These are phyloP conservation scores for Anodontia alba DNA, from an alignment of 2,888 invertebrate genomes.

Conservation along the genomic window DNA sequence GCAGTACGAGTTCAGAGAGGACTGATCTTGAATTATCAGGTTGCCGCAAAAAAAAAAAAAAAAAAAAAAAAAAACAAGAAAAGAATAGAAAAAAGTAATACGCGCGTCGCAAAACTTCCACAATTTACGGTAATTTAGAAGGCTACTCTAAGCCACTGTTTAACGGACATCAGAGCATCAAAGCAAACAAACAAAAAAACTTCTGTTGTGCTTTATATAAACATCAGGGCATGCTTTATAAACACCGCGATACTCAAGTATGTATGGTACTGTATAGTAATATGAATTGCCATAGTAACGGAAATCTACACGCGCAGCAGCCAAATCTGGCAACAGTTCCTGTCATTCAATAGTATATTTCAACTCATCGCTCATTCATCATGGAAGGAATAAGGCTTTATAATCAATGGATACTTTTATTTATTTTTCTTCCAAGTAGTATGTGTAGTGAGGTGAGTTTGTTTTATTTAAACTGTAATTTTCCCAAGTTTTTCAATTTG, in stretches of 20 bases:
- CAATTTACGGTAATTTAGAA: too few species aligned
- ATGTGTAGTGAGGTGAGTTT: neutral
- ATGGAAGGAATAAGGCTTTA: neutral
- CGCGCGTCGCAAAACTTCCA: too few species aligned
- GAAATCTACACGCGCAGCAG: slow-evolving; percentile 24
- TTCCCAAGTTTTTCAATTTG: too few species aligned
- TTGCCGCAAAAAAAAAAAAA: too few species aligned
- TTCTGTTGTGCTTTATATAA: neutral
- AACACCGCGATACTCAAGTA: neutral
- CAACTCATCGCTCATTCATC: slow-evolving; percentile 10
- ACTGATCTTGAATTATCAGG: too few species aligned
- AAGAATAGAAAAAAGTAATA: too few species aligned
- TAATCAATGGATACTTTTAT: slow-evolving; percentile 12
- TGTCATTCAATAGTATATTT: slow-evolving; percentile 6
- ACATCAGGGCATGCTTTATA: neutral
- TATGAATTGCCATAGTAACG: slow-evolving; percentile 28
- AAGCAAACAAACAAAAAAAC: too few species aligned
- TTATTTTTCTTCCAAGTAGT: neutral
- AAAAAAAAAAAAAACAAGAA: too few species aligned
- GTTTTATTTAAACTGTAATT: too few species aligned
- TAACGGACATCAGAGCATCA: too few species aligned
- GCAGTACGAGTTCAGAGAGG: too few species aligned
- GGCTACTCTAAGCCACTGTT: too few species aligned
- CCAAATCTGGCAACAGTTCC: slow-evolving; percentile 21
- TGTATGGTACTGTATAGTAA: slow-evolving; percentile 10